Evolutionary conservation across 2,113 vertebrate species (phyloP).

Genomic region (Asarcornis scutulata): DNA sequence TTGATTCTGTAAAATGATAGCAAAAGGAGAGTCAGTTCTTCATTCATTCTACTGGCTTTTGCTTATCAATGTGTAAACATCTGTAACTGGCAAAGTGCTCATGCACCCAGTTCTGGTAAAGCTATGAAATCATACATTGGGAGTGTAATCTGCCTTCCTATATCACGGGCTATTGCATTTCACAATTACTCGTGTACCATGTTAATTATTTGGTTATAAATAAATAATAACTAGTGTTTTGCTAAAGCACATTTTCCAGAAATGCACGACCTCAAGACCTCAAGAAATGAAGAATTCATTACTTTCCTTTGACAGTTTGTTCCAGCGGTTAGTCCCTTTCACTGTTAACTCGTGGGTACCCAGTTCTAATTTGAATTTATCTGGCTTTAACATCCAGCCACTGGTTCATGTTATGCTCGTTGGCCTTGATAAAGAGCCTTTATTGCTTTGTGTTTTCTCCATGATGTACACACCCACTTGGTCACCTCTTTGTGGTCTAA

Average conservation of each 20-base stretch:
- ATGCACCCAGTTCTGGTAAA: background rate
- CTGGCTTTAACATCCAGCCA: background rate
- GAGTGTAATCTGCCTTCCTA: background rate
- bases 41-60: background rate
- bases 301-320: background rate
- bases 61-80: background rate
- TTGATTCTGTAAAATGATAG: background rate
- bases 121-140: background rate
- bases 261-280: background rate
- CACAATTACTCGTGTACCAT: background rate
- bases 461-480: background rate
- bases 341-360: background rate
- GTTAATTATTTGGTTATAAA: slow-evolving; percentile 23
- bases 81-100: background rate
- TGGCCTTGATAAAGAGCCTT: background rate
- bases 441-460: background rate
- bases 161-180: background rate
- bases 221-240: background rate
- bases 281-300: slow-evolving; percentile 8
- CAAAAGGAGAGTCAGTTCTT: background rate
- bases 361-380: slow-evolving; percentile 4
- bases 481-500: background rate
- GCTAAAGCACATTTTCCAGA: background rate
- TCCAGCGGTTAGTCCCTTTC: slow-evolving; percentile 1
- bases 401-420: background rate